Conservation (phyloP, 1,140 invertebrate genomes). For the Periplaneta americana region DNA sequence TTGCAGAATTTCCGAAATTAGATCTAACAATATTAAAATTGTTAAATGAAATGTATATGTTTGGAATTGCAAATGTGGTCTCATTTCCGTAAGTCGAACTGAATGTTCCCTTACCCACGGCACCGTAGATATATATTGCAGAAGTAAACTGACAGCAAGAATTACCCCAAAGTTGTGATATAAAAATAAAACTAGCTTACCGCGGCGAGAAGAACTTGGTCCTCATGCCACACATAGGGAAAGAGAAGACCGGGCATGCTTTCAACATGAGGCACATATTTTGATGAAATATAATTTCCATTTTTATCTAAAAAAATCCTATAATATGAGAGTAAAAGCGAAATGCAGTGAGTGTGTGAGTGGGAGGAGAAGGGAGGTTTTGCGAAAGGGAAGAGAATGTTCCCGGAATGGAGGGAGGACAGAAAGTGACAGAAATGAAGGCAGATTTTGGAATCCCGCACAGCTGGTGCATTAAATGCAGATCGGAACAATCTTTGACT, state of each 20-base stretch:
- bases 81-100: background rate
- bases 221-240: background rate
- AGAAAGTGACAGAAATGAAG: background rate
- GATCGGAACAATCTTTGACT: background rate
- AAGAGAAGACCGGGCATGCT: background rate
- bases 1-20: no score
- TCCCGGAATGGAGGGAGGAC: background rate
- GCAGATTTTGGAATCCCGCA: background rate
- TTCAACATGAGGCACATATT: background rate
- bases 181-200: background rate
- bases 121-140: background rate
- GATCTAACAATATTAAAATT: no score
- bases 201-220: background rate
- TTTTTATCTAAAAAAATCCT: background rate
- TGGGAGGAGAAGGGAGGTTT: background rate
- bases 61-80: background rate
- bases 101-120: background rate
- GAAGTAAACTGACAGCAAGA: background rate
- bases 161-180: background rate
- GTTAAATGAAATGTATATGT: no score
- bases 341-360: background rate
- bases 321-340: background rate
- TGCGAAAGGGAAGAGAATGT: background rate
- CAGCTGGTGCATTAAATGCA: background rate
- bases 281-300: background rate